phyloP scores from a whole-genome alignment of 2,113 vertebrate species.

The Aphyosemion australe region DNA sequence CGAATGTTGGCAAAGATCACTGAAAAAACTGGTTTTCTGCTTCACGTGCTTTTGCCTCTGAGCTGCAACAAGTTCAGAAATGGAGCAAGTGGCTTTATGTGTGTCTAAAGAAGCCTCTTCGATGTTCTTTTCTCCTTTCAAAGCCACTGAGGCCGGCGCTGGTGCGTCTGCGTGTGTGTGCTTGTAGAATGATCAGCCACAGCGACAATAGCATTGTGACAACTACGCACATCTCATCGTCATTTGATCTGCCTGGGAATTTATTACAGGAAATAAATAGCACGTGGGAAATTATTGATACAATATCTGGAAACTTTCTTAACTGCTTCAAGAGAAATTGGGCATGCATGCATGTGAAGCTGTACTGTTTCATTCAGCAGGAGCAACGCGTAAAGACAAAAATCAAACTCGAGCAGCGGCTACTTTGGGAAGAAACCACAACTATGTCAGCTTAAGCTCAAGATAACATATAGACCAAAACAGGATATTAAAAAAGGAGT shows the following conservation, averaged over 20 bases:
- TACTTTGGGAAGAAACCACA: conserved; percentile 66
- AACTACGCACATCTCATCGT: conserved; percentile 17
- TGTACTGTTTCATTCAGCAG: too few relatives aligned
- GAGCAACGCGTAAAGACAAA: conserved; percentile 18
- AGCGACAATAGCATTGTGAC: conserved; percentile 21
- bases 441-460: conserved; percentile 65
- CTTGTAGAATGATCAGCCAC: conserved; percentile 27
- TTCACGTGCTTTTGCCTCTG: conserved; percentile 42
- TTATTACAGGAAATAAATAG: conserved; percentile 2
- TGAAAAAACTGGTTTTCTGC: conserved; percentile 67
- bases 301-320: not conserved
- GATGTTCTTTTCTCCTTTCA: conserved; percentile 41
- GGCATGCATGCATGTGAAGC: conserved; percentile 6
- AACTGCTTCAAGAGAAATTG: not conserved
- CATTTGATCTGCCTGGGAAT: conserved; percentile 44
- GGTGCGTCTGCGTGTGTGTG: conserved; percentile 15
- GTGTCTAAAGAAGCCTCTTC: conserved; percentile 31
- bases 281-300: not conserved
- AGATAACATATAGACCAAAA: conserved; percentile 63
- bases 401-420: conserved; percentile 30
- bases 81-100: conserved; percentile 27
- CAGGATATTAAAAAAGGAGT: conserved; percentile 67
- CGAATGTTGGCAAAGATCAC: conserved; percentile 59
- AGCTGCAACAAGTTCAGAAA: conserved; percentile 43
- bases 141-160: conserved; percentile 26